Percentiles rank a stretch among this genome's conserved stretches.
Conservation (phyloP, 2,888 invertebrate genomes). For the Serrognathus titanus region DNA sequence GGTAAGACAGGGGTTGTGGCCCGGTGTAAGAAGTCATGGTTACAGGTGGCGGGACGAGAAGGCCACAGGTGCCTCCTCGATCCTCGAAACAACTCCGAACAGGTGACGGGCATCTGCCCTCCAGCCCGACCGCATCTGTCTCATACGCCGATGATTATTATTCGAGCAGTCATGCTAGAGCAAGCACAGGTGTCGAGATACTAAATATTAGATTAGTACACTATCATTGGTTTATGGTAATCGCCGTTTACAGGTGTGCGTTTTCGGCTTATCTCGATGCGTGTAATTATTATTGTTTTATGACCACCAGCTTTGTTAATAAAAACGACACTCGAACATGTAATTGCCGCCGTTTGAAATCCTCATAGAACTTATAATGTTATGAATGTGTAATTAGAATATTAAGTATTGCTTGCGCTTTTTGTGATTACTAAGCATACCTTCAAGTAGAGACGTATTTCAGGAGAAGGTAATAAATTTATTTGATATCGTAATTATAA, state of each 20-base stretch:
- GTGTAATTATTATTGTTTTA: no score
- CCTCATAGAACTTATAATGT: no score
- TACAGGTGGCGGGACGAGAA: neutral
- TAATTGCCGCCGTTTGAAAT: no score
- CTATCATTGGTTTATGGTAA: neutral
- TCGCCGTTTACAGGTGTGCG: neutral
- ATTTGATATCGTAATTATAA: no score
- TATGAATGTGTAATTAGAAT: no score
- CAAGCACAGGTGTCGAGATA: neutral
- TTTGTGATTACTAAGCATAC: no score
- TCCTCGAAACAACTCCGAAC: slow-evolving; percentile 1
- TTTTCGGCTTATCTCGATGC: no score
- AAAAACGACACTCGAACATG: no score
- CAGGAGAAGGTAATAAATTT: no score
- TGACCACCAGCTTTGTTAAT: no score
- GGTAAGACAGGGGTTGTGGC: neutral
- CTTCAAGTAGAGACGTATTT: no score
- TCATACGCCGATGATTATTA: neutral
- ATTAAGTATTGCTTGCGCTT: no score
- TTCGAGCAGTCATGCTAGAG: neutral
- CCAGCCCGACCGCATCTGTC: neutral
- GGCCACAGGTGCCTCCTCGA: neutral
- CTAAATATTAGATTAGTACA: neutral
- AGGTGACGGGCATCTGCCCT: slow-evolving; percentile 8
- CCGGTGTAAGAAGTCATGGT: neutral